Conservation (phyloP, 2,113 vertebrate genomes). For the Pseudorhombus dupliciocellatus region DNA sequence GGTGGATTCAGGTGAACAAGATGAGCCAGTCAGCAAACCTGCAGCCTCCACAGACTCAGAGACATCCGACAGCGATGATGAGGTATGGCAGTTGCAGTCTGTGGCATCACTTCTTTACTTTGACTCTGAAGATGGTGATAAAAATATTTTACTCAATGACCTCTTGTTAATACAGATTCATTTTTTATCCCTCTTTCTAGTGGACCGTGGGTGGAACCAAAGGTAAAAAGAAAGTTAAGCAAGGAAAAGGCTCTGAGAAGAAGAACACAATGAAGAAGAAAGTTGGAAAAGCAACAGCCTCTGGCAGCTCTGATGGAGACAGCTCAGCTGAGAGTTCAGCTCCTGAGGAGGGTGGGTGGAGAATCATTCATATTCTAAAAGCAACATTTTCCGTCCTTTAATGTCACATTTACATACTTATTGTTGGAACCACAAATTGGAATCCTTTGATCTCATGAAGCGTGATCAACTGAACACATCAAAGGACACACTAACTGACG, state of each 20-base stretch:
- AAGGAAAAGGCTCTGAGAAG: conserved; percentile 90
- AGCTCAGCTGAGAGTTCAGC: conserved; percentile 96
- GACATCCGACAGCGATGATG: conserved; percentile 96
- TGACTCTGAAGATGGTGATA: too few species aligned
- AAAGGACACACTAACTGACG: background rate
- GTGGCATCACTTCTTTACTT: too few species aligned
- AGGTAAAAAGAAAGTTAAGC: conserved; percentile 96
- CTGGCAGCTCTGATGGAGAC: conserved; percentile 95
- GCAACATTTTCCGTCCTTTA: background rate
- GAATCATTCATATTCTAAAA: background rate
- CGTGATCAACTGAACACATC: too few species aligned
- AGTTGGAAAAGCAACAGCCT: conserved; percentile 91
- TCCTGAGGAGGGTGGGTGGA: conserved; percentile 92
- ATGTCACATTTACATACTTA: background rate
- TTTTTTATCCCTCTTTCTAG: conserved; percentile 73
- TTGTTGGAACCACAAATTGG: background rate
- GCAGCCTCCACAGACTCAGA: conserved; percentile 96
- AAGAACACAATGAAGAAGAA: conserved; percentile 91
- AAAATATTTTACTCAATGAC: too few species aligned
- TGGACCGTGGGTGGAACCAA: conserved; percentile 98
- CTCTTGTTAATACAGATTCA: too few species aligned
- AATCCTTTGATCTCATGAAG: too few species aligned
- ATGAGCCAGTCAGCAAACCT: conserved; percentile 92
- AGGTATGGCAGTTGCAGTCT: conserved; percentile 86
- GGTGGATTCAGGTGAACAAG: conserved; percentile 95